Conservation (phyloP, 2,797 vertebrate genomes). For the Sebastes jordani region DNA sequence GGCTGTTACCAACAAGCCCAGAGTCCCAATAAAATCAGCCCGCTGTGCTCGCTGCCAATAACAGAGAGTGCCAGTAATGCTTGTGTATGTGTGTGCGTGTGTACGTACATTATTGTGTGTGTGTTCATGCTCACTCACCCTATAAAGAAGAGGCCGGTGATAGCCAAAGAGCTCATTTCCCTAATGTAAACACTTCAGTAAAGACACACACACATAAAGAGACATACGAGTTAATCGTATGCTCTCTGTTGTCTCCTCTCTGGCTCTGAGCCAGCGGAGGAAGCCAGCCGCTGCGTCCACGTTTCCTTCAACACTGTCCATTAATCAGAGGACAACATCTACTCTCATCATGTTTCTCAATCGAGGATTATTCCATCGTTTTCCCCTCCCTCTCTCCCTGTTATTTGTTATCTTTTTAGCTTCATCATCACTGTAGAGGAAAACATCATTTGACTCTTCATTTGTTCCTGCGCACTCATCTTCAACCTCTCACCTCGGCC, state of each 20-base stretch:
- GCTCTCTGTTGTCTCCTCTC: conserved; percentile 52
- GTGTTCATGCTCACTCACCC: conserved; percentile 51
- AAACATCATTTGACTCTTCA: background rate
- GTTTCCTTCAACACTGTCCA: conserved; percentile 36
- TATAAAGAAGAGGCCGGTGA: conserved; percentile 46
- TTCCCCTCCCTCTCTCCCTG: background rate
- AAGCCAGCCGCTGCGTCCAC: conserved; percentile 25
- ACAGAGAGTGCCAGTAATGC: conserved; percentile 8
- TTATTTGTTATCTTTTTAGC: background rate
- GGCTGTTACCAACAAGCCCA: conserved; percentile 25
- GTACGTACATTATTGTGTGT: conserved; percentile 16
- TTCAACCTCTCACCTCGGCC: conserved; percentile 24
- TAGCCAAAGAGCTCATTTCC: conserved; percentile 68
- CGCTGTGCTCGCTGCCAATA: conserved; percentile 40
- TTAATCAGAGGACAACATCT: conserved; percentile 33
- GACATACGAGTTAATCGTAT: conserved; percentile 55
- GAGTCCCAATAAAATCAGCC: conserved; percentile 51
- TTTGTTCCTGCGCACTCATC: background rate
- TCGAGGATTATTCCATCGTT: background rate
- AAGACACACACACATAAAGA: conserved; percentile 29
- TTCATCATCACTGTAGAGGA: background rate
- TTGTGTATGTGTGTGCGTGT: conserved; percentile 2
- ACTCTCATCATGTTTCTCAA: conserved; percentile 9
- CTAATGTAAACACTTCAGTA: conserved; percentile 68
- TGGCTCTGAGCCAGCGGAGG: conserved; percentile 55